Percentiles rank a stretch among this genome's conserved stretches.
These are phyloP conservation scores for Plebejus melissa DNA, from an alignment of 2,888 invertebrate genomes.

Conservation along the genomic window DNA sequence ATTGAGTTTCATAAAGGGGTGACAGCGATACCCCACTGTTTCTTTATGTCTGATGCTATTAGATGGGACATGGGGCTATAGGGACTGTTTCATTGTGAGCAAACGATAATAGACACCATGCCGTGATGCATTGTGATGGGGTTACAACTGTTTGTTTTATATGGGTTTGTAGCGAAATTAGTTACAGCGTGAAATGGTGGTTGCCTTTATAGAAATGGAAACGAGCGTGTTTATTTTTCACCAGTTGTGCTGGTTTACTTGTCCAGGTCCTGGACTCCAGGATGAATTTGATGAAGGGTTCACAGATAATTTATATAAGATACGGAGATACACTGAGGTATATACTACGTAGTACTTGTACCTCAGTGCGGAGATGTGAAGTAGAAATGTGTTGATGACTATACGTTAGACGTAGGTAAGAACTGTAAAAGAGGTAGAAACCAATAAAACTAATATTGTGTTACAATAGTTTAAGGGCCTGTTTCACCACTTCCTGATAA, in stretches of 20 bases:
- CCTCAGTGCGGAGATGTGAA: too few relatives aligned
- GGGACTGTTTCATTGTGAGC: slow-evolving; percentile 69
- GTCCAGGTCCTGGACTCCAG: background rate
- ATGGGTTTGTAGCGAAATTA: slow-evolving; percentile 20
- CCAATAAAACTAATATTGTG: too few relatives aligned
- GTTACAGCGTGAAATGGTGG: slow-evolving; percentile 8
- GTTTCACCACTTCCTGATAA: too few relatives aligned
- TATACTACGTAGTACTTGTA: too few relatives aligned
- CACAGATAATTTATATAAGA: too few relatives aligned
- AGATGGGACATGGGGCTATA: slow-evolving; percentile 54
- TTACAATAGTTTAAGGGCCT: too few relatives aligned
- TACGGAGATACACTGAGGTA: too few relatives aligned
- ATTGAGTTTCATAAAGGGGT: slow-evolving; percentile 63
- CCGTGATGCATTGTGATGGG: slow-evolving; percentile 55
- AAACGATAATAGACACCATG: slow-evolving; percentile 74
- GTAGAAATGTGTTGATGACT: too few relatives aligned
- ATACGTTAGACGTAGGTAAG: too few relatives aligned
- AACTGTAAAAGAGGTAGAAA: too few relatives aligned
- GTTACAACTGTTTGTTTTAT: slow-evolving; percentile 28
- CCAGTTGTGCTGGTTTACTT: background rate
- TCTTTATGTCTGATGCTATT: slow-evolving; percentile 73
- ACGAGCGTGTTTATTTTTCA: slow-evolving; percentile 6
- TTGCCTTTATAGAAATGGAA: background rate
- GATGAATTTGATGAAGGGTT: background rate
- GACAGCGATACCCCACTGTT: slow-evolving; percentile 72